Conservation (phyloP, 1,140 invertebrate species). For the Drosophila lacertosa region DNA sequence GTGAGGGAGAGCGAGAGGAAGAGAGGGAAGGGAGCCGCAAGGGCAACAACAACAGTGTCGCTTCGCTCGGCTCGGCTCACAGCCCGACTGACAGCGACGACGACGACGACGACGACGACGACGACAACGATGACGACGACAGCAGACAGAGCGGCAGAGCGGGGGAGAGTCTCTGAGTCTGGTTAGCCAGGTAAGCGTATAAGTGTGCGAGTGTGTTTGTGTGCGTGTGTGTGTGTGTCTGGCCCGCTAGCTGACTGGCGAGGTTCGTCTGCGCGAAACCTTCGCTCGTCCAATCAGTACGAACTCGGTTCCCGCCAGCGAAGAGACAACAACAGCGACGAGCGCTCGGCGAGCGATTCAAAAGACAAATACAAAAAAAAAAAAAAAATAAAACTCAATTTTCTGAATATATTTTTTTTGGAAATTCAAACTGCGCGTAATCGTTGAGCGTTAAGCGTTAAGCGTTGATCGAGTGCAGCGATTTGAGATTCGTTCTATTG, state of each 20-base stretch:
- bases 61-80: slow-evolving; percentile 23
- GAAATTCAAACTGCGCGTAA: slow-evolving; percentile 6
- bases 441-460: too few relatives aligned
- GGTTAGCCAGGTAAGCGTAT: slow-evolving; percentile 33
- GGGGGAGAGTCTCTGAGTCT: slow-evolving; percentile 31
- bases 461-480: slow-evolving; percentile 9
- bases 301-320: slow-evolving; percentile 83
- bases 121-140: too few relatives aligned
- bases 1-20: not conserved
- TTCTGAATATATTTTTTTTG: slow-evolving; percentile 5
- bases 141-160: slow-evolving; percentile 27
- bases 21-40: not conserved
- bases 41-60: slow-evolving; percentile 1
- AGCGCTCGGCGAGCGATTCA: slow-evolving; percentile 52
- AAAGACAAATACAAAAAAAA: slow-evolving; percentile 13
- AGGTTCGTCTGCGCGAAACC: slow-evolving; percentile 81
- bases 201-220: not conserved
- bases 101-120: slow-evolving; percentile 7
- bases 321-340: slow-evolving; percentile 70
- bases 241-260: slow-evolving; percentile 70
- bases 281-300: slow-evolving; percentile 83
- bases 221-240: slow-evolving; percentile 24
- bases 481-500: not conserved
- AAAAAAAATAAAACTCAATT: not conserved
- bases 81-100: slow-evolving; percentile 5